Evolutionary conservation across 1,140 invertebrate genomes (phyloP).

Genomic region (Capitella teleta): DNA sequence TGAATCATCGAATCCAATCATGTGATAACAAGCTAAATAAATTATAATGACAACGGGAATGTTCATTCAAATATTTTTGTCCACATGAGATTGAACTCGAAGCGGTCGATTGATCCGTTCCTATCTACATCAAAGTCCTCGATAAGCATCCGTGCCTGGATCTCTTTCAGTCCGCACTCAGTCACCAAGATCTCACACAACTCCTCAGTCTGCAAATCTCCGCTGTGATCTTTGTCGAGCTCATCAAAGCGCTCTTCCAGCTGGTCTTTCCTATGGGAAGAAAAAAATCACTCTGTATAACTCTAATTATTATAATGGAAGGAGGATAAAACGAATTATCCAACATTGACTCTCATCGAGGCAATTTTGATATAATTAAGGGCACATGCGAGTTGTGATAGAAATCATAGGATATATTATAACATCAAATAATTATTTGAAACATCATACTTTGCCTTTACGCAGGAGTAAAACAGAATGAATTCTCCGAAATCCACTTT

Average conservation of each 20-base stretch:
- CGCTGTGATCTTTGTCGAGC: not conserved
- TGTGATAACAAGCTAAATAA: too few species aligned
- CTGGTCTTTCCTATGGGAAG: not conserved
- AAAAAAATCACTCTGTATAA: too few species aligned
- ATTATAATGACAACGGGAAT: too few species aligned
- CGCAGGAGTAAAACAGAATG: not conserved
- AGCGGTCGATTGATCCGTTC: not conserved
- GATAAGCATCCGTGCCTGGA: not conserved
- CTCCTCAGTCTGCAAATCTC: not conserved
- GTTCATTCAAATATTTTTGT: not conserved
- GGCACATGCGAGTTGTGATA: too few species aligned
- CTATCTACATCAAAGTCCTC: not conserved
- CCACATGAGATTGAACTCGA: constrained; percentile 1
- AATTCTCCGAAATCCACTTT: not conserved
- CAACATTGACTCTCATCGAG: too few species aligned
- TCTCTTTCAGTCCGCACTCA: constrained; percentile 1
- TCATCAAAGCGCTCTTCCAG: not conserved
- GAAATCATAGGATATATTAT: too few species aligned
- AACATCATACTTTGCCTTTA: not conserved
- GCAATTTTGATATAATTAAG: too few species aligned
- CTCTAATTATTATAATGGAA: too few species aligned
- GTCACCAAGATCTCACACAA: not conserved
- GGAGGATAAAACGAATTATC: too few species aligned
- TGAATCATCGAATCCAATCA: too few species aligned
- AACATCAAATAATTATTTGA: too few species aligned